Evolutionary conservation across 2,113 vertebrate genomes (phyloP).

Genomic region (Tragelaphus buxtoni): DNA sequence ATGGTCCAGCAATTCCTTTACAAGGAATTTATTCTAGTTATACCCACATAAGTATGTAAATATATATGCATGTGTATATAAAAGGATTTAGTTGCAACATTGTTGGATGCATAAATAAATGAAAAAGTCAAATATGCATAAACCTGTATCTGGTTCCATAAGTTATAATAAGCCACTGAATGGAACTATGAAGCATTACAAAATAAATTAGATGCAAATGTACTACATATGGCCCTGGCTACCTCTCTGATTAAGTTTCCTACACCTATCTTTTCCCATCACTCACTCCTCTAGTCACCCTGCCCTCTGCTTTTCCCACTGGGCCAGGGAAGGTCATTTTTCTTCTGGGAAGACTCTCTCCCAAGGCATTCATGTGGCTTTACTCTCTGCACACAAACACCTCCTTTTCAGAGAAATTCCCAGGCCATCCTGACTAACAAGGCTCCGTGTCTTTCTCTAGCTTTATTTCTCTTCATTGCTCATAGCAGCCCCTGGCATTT

Average conservation of each 20-base stretch:
- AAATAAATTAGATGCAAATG: not conserved
- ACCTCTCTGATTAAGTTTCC: not conserved
- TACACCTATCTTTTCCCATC: not conserved
- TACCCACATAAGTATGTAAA: not conserved
- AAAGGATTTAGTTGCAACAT: not conserved
- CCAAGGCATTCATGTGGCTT: not conserved
- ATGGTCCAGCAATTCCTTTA: not conserved
- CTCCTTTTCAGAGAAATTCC: not conserved
- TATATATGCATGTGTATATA: not conserved
- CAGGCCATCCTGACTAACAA: not conserved
- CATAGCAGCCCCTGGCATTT: not conserved
- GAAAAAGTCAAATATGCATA: not conserved
- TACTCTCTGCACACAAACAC: not conserved
- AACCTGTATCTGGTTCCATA: not conserved
- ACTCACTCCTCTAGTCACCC: not conserved
- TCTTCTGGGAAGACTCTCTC: not conserved
- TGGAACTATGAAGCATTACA: not conserved
- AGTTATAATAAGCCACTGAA: not conserved
- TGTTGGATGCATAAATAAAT: not conserved
- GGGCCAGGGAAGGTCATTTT: not conserved
- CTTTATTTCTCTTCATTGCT: not conserved
- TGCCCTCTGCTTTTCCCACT: not conserved
- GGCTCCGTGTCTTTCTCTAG: not conserved
- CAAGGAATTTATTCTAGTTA: not conserved
- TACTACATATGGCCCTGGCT: too few relatives aligned